Conservation (phyloP, 2,113 vertebrate species). For the Onychostoma macrolepis region DNA sequence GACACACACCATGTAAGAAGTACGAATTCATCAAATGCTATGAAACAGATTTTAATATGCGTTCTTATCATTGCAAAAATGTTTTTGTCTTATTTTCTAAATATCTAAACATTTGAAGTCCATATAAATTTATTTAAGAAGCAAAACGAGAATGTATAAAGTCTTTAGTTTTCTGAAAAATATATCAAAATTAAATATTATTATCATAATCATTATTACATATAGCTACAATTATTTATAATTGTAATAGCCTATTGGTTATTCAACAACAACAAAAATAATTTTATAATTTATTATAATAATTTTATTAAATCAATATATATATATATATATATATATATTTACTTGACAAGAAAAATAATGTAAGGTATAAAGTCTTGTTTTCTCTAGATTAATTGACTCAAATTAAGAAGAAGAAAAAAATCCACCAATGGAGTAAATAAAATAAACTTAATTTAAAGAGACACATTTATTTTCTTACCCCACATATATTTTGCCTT, state of each 20-base stretch:
- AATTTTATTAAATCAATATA: too few relatives aligned
- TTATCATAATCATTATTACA: neutral
- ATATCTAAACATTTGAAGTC: neutral
- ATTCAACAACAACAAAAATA: too few relatives aligned
- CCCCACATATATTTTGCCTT: neutral
- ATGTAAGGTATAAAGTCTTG: neutral
- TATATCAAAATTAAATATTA: neutral
- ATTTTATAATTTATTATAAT: too few relatives aligned
- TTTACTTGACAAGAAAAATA: too few relatives aligned
- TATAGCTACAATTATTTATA: neutral
- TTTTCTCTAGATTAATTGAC: neutral
- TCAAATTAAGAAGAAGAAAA: neutral
- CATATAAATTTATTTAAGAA: neutral
- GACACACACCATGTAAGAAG: conserved; percentile 91
- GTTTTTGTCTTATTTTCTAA: neutral
- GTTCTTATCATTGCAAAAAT: neutral
- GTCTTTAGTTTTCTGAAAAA: neutral
- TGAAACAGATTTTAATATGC: neutral
- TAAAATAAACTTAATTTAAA: neutral
- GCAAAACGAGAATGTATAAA: neutral
- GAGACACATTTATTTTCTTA: neutral
- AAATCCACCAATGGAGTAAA: neutral
- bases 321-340: too few relatives aligned
- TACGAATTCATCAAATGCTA: conserved; percentile 60
- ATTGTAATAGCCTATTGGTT: neutral